A percentile compares a stretch with the other conserved stretches of the same genome.
Evolutionary conservation across 2,888 invertebrate species (phyloP).

Genomic region (Coenonympha arcania): DNA sequence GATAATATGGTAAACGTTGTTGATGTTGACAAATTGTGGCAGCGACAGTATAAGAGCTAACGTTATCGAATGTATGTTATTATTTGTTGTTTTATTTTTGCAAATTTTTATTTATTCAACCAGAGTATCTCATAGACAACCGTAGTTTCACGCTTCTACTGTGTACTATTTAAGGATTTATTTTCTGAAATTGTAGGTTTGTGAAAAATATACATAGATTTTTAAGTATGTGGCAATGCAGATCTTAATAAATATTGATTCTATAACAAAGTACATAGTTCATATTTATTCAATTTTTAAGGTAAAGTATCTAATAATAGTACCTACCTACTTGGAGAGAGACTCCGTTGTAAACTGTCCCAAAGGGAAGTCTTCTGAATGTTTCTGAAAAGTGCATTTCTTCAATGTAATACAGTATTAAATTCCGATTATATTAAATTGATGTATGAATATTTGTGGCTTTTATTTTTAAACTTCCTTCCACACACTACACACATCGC

Average conservation of each 20-base stretch:
- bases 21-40: constrained; percentile 73
- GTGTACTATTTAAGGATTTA: constrained; percentile 55
- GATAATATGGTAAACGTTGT: constrained; percentile 72
- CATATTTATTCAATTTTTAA: constrained; percentile 62
- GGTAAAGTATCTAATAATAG: constrained; percentile 39
- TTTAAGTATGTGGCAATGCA: constrained; percentile 75
- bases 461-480: constrained; percentile 11
- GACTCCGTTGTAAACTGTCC: constrained; percentile 66
- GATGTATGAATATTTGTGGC: constrained; percentile 52
- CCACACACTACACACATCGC: background rate
- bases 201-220: constrained; percentile 74
- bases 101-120: constrained; percentile 72
- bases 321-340: constrained; percentile 55
- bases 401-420: constrained; percentile 93
- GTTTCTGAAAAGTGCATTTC: constrained; percentile 92
- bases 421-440: constrained; percentile 78
- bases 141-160: constrained; percentile 60
- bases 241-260: constrained; percentile 70
- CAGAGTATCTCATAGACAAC: constrained; percentile 59
- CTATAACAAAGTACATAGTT: constrained; percentile 53
- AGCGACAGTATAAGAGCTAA: constrained; percentile 62
- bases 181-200: constrained; percentile 62
- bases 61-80: constrained; percentile 50
- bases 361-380: constrained; percentile 86
- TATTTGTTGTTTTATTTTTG: constrained; percentile 68